Conservation (phyloP, 2,888 invertebrate genomes). For the Philhelius pedissequus region DNA sequence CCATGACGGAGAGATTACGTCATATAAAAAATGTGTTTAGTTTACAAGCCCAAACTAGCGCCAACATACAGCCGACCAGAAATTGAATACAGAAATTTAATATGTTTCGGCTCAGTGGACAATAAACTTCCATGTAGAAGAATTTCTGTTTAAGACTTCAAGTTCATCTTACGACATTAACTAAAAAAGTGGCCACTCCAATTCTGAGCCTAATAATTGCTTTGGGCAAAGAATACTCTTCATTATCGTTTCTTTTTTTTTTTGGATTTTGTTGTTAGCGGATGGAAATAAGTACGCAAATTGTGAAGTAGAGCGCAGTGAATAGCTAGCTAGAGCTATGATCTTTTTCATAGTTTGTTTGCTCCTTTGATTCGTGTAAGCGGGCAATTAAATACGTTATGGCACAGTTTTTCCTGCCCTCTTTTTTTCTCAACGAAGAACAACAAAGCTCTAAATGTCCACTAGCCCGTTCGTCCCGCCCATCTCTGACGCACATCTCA, state of each 20-base stretch:
- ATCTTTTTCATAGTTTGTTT: slow-evolving; percentile 36
- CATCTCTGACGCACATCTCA: slow-evolving; percentile 9
- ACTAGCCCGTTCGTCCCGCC: neutral
- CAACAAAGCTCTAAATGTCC: slow-evolving; percentile 1
- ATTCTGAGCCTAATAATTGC: slow-evolving; percentile 17
- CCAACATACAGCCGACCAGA: neutral
- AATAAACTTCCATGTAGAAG: neutral
- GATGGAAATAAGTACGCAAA: slow-evolving; percentile 54
- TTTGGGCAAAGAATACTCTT: slow-evolving; percentile 27
- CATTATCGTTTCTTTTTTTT: neutral
- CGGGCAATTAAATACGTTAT: slow-evolving; percentile 41
- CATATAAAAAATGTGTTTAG: neutral
- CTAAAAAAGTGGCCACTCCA: slow-evolving; percentile 43
- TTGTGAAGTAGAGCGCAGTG: slow-evolving; percentile 58
- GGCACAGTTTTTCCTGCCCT: slow-evolving; percentile 11
- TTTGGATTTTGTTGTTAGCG: slow-evolving; percentile 1
- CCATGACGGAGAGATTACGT: neutral
- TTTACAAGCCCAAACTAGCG: neutral
- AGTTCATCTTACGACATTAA: neutral
- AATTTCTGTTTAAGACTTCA: neutral
- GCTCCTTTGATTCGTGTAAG: slow-evolving; percentile 45
- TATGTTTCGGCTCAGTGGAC: slow-evolving; percentile 2
- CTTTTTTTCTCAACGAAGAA: neutral
- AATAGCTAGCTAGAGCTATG: neutral
- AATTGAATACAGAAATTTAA: neutral